These are phyloP conservation scores for Sipha maydis DNA, from an alignment of 2,888 invertebrate genomes.

Conservation along the genomic window DNA sequence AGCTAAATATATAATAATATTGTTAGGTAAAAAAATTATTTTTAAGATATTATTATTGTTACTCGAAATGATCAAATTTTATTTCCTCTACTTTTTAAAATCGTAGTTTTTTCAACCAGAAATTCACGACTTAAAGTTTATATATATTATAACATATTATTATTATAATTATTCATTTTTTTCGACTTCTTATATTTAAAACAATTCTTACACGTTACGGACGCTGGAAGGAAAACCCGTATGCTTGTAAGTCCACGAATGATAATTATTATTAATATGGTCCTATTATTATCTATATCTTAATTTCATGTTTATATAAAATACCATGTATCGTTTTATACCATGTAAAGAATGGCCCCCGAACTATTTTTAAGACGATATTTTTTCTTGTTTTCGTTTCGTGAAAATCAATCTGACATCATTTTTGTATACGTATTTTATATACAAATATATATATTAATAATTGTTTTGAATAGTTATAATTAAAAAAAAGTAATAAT, in stretches of 20 bases:
- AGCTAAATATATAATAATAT: neutral
- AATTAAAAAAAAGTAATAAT: neutral
- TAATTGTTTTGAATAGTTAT: too few relatives aligned
- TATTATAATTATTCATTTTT: neutral
- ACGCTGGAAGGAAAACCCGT: neutral
- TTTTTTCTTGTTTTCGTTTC: neutral
- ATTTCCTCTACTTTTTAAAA: slow-evolving; percentile 7
- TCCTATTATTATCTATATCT: neutral
- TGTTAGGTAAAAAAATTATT: slow-evolving; percentile 9
- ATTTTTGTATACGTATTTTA: neutral
- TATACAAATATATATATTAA: neutral
- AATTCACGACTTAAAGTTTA: neutral
- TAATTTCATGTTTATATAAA: neutral
- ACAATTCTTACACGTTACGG: neutral
- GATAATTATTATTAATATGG: neutral
- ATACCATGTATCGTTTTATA: neutral
- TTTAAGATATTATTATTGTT: slow-evolving; percentile 37
- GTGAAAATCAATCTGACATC: neutral
- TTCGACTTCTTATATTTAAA: neutral
- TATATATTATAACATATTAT: neutral
- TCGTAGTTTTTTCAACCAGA: neutral
- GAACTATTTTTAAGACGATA: neutral
- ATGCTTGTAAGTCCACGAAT: neutral
- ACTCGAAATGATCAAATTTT: neutral
- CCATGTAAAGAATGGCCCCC: neutral